These are phyloP conservation scores for Anhinga anhinga DNA, from an alignment of 2,113 vertebrate genomes.

Conservation along the genomic window DNA sequence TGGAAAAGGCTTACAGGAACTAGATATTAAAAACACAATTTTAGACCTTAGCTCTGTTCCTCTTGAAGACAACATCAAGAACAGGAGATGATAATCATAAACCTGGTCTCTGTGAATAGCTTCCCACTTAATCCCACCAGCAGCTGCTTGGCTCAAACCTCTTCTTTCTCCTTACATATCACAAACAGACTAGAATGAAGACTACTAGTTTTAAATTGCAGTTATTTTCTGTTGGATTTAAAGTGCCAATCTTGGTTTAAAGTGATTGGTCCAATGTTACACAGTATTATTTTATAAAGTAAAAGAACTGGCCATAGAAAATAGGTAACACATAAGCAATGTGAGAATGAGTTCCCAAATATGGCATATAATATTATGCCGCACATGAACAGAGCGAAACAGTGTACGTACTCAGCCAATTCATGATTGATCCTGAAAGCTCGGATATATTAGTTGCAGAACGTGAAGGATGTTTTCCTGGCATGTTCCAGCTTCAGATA, in stretches of 20 bases:
- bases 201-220: neutral
- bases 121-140: conserved; percentile 37
- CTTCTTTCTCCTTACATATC: neutral
- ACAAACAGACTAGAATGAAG: neutral
- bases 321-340: neutral
- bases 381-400: neutral
- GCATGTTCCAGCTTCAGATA: conserved; percentile 37
- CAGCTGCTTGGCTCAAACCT: conserved; percentile 50
- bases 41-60: neutral
- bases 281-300: neutral
- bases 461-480: conserved; percentile 49
- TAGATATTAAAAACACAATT: neutral
- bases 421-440: conserved; percentile 32
- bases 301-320: neutral
- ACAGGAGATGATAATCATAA: conserved; percentile 28
- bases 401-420: conserved; percentile 10
- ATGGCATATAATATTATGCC: neutral
- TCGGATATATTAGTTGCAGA: neutral
- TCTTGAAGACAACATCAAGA: conserved; percentile 23
- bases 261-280: neutral
- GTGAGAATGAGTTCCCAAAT: neutral
- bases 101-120: conserved; percentile 25
- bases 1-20: neutral
- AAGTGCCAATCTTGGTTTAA: neutral
- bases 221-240: conserved; percentile 12